Percentiles rank a stretch among this genome's conserved stretches.
These are phyloP conservation scores for Cantharis lateralis DNA, from an alignment of 2,888 invertebrate genomes.

Conservation along the genomic window DNA sequence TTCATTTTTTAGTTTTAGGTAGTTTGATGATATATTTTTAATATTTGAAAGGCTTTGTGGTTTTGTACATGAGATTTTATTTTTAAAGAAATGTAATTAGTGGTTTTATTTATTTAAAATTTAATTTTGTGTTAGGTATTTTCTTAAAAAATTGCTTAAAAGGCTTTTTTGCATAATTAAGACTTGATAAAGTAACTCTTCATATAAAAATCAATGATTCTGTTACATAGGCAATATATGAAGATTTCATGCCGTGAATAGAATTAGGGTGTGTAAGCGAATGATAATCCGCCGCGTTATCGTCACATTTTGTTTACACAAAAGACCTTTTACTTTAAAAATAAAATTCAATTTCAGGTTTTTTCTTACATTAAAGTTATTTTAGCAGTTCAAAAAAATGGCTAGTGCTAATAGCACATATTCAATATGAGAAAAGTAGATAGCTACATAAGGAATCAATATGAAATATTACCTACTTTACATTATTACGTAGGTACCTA, in stretches of 20 bases:
- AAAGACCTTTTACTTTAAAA: constrained; percentile 30
- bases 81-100: background rate
- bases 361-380: constrained; percentile 24
- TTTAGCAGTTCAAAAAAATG: constrained; percentile 20
- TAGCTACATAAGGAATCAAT: background rate
- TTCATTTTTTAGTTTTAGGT: background rate
- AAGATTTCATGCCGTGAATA: constrained; percentile 18
- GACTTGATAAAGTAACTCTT: constrained; percentile 6
- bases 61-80: background rate
- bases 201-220: constrained; percentile 15
- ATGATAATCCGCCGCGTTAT: constrained; percentile 24
- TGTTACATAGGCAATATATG: constrained; percentile 12
- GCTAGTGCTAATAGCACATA: background rate
- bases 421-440: background rate
- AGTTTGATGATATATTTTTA: background rate
- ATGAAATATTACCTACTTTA: too few species aligned
- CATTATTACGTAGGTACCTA: too few species aligned
- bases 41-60: background rate
- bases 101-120: background rate
- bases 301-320: constrained; percentile 23
- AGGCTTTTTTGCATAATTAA: background rate
- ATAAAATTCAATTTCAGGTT: constrained; percentile 28
- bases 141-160: background rate
- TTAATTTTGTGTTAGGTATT: background rate
- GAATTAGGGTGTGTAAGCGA: constrained; percentile 17